Percentiles rank a stretch among this genome's conserved stretches.
Evolutionary conservation across 2,113 vertebrate species (phyloP).

Genomic region (Struthidea cinerea): DNA sequence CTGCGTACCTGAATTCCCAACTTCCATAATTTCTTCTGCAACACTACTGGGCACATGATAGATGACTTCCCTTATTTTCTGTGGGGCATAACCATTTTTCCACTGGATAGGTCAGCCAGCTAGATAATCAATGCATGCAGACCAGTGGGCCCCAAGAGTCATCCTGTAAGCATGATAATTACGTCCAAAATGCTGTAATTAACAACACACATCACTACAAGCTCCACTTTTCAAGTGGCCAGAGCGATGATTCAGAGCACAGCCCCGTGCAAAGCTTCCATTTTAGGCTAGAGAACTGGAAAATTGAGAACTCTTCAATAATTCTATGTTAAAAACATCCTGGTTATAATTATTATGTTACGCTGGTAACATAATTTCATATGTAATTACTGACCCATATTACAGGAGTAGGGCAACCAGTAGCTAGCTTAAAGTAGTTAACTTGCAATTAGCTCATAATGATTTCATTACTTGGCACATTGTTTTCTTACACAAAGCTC

Average conservation of each 20-base stretch:
- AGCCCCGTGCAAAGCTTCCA: neutral
- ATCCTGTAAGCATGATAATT: constrained; percentile 10
- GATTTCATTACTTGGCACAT: constrained; percentile 34
- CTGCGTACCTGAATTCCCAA: neutral
- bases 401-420: neutral
- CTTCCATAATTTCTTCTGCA: neutral
- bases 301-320: neutral
- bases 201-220: neutral
- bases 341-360: constrained; percentile 3
- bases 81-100: neutral
- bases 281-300: neutral
- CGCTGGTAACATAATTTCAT: neutral
- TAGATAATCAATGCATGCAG: neutral
- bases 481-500: constrained; percentile 29
- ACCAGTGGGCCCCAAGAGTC: neutral
- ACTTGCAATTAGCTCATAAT: constrained; percentile 25
- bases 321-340: neutral
- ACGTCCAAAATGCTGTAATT: neutral
- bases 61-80: neutral
- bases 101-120: neutral
- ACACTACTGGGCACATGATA: neutral
- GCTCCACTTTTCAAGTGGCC: neutral
- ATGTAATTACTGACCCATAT: neutral
- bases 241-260: neutral
- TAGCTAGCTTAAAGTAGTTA: constrained; percentile 21